A percentile compares a stretch with the other conserved stretches of the same genome.
These are phyloP conservation scores for Scomber japonicus DNA, from an alignment of 2,113 vertebrate genomes.

Conservation along the genomic window DNA sequence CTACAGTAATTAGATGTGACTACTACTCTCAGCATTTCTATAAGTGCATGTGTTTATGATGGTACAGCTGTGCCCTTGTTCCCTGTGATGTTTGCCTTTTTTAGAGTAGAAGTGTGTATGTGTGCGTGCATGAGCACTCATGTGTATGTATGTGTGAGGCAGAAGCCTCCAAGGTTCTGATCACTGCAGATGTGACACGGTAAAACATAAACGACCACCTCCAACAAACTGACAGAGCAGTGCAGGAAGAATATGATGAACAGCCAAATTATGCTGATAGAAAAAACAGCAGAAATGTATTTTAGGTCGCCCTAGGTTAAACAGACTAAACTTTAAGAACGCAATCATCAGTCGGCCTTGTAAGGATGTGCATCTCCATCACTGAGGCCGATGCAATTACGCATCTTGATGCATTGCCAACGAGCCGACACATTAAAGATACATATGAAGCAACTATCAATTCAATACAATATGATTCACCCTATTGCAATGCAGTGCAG, in stretches of 20 bases:
- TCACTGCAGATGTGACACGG: constrained; percentile 33
- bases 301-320: background rate
- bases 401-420: too few relatives aligned
- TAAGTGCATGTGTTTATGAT: constrained; percentile 3
- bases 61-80: constrained; percentile 31
- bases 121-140: background rate
- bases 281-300: background rate
- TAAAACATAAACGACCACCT: background rate
- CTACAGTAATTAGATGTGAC: background rate
- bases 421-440: too few relatives aligned
- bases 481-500: too few relatives aligned
- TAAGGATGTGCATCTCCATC: too few relatives aligned
- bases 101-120: constrained; percentile 1
- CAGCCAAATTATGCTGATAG: constrained; percentile 16
- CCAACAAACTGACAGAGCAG: constrained; percentile 4
- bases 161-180: constrained; percentile 24
- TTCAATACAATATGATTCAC: too few relatives aligned
- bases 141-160: background rate
- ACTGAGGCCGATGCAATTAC: too few relatives aligned
- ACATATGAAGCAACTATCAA: too few relatives aligned
- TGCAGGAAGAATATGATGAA: constrained; percentile 11
- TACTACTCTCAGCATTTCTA: background rate
- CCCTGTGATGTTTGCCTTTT: background rate
- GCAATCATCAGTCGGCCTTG: constrained; percentile 1
- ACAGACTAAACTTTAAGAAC: background rate